A percentile compares a stretch with the other conserved stretches of the same genome.
These are phyloP conservation scores for Penaeus monodon DNA, from an alignment of 2,888 invertebrate species.

Conservation along the genomic window DNA sequence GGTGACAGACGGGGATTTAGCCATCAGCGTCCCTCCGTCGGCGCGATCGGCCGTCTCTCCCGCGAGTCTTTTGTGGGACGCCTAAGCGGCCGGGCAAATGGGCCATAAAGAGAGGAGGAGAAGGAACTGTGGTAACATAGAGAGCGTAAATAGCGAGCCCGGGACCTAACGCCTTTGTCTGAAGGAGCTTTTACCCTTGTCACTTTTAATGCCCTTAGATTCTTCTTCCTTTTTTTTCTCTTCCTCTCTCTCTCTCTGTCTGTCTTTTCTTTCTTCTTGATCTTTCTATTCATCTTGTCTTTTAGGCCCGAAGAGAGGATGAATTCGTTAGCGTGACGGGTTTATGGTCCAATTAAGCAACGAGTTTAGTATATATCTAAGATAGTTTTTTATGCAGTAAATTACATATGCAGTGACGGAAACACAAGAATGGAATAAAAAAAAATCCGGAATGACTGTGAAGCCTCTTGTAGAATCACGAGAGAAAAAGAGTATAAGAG, in stretches of 20 bases:
- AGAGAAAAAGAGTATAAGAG: no score
- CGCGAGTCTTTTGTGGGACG: constrained; percentile 11
- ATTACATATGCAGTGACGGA: no score
- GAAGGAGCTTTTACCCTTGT: constrained; percentile 20
- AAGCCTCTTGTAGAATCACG: no score
- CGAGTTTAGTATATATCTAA: no score
- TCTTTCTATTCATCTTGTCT: background rate
- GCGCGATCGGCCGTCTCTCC: background rate
- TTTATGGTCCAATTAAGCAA: no score
- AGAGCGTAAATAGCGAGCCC: background rate
- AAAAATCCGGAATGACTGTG: no score
- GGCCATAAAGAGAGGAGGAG: constrained; percentile 2
- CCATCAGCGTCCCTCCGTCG: background rate
- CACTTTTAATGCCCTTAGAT: constrained; percentile 15
- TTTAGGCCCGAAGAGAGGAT: background rate
- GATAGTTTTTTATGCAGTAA: no score
- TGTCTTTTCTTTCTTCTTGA: background rate
- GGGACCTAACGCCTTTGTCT: background rate
- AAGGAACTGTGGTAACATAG: constrained; percentile 5
- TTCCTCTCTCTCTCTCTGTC: no score
- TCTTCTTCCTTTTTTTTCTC: background rate
- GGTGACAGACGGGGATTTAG: no score
- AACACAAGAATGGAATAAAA: no score
- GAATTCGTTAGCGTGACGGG: no score
- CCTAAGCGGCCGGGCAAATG: constrained; percentile 1